These are phyloP conservation scores for Hippopotamus amphibius DNA, from an alignment of 2,113 vertebrate genomes.

Conservation along the genomic window DNA sequence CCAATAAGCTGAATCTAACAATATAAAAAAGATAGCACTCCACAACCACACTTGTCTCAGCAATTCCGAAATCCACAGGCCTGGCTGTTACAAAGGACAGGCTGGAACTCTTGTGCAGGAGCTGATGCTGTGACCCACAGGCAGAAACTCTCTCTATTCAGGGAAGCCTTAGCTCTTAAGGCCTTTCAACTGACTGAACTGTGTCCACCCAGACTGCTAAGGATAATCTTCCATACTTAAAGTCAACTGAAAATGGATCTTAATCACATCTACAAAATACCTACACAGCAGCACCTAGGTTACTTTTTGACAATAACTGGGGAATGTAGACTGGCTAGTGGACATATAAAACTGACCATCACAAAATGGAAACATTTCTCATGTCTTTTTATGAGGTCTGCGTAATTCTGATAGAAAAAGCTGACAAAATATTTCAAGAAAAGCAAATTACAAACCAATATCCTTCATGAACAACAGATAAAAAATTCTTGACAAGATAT, in stretches of 20 bases:
- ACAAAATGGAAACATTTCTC: not conserved
- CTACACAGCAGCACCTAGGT: not conserved
- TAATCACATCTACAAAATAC: not conserved
- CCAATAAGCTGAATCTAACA: not conserved
- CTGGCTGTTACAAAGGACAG: not conserved
- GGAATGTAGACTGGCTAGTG: not conserved
- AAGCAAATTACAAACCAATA: not conserved
- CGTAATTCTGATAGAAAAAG: not conserved
- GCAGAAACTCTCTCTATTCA: not conserved
- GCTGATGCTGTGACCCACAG: not conserved
- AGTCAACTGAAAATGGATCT: not conserved
- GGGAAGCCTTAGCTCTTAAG: not conserved
- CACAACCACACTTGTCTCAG: not conserved
- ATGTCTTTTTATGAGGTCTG: not conserved
- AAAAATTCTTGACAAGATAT: not conserved
- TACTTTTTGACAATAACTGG: not conserved
- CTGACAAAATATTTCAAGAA: not conserved
- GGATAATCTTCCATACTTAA: not conserved
- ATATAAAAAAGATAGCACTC: not conserved
- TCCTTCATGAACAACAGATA: not conserved
- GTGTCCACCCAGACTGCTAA: not conserved
- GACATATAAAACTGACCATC: not conserved
- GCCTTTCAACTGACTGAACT: not conserved
- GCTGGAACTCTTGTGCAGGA: too few relatives aligned
- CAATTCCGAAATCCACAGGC: not conserved